Conservation (phyloP, 2,888 invertebrate genomes). For the Maniola hyperantus region DNA sequence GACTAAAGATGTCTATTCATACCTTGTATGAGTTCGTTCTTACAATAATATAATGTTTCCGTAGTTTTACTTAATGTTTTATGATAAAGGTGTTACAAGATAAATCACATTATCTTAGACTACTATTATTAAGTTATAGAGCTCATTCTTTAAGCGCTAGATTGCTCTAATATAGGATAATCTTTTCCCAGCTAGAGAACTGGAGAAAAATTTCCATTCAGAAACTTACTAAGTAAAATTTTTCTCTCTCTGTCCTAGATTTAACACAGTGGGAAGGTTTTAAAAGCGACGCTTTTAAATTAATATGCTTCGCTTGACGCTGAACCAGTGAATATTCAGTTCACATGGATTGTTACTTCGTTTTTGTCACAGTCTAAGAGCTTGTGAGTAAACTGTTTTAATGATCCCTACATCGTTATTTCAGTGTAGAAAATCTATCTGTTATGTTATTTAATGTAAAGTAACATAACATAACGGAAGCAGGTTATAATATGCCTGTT, state of each 20-base stretch:
- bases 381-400: neutral
- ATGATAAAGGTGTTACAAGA: neutral
- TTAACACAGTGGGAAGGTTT: constrained; percentile 21
- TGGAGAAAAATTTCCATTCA: constrained; percentile 19
- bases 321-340: constrained; percentile 30
- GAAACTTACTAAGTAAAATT: constrained; percentile 15
- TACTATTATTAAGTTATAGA: neutral
- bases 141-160: constrained; percentile 8
- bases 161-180: constrained; percentile 6
- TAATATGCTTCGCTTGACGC: constrained; percentile 28
- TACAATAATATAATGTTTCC: neutral
- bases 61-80: neutral
- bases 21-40: neutral
- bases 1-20: too few relatives aligned
- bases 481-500: too few relatives aligned
- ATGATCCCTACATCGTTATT: neutral
- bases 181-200: constrained; percentile 12
- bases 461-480: too few relatives aligned
- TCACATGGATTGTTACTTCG: constrained; percentile 27
- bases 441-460: neutral
- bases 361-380: constrained; percentile 15
- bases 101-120: neutral
- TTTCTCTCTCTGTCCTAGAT: constrained; percentile 27
- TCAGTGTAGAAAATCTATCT: too few relatives aligned
- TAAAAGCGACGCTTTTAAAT: constrained; percentile 33